phyloP scores from a whole-genome alignment of 2,113 vertebrate genomes.

The Tychaedon coryphoeus region DNA sequence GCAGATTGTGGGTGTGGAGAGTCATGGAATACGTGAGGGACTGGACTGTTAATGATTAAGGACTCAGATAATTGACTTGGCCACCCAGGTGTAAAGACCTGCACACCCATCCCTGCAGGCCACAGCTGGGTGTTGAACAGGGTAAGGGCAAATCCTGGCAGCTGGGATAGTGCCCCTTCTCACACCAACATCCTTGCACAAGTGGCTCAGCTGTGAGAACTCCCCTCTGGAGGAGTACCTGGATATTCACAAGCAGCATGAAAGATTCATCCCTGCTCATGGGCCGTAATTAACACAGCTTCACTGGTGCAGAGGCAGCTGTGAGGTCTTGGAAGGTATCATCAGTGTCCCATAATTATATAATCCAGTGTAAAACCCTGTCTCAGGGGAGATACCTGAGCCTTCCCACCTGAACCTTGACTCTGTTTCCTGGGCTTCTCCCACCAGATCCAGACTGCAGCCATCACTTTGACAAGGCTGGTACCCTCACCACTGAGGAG shows the following conservation, averaged over 20 bases:
- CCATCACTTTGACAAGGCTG: not conserved
- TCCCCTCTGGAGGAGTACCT: not conserved
- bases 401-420: not conserved
- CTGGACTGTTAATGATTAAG: not conserved
- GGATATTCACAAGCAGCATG: not conserved
- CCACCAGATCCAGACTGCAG: not conserved
- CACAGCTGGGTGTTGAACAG: not conserved
- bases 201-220: not conserved
- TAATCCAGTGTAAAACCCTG: not conserved
- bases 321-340: not conserved
- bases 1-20: not conserved
- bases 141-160: not conserved
- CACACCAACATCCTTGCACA: not conserved
- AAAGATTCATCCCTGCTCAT: not conserved
- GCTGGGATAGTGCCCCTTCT: not conserved
- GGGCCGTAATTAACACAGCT: not conserved
- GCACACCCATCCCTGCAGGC: accelerated
- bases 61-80: too few relatives aligned
- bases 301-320: not conserved
- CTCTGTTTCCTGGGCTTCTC: not conserved
- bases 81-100: not conserved
- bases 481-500: not conserved
- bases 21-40: not conserved
- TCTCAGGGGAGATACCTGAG: not conserved
- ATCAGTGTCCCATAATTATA: not conserved